Conservation (phyloP, 2,113 vertebrate species). For the Lepisosteus osseus region DNA sequence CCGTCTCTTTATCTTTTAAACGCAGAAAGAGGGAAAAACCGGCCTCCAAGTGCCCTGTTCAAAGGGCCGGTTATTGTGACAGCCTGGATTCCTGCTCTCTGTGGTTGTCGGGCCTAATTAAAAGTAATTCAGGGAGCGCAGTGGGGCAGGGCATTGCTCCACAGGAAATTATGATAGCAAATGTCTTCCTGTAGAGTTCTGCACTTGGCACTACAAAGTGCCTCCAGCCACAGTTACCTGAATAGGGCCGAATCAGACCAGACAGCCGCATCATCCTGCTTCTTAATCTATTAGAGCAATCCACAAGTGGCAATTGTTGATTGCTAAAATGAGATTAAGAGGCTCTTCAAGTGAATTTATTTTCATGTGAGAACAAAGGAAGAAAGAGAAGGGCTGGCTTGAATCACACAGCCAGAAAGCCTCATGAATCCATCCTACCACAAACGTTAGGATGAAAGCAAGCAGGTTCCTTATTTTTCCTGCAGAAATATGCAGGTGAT, state of each 20-base stretch:
- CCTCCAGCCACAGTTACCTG: conserved; percentile 83
- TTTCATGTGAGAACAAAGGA: conserved; percentile 97
- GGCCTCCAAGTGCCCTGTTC: conserved; percentile 82
- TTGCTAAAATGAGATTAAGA: conserved; percentile 98
- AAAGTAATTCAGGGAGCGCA: conserved; percentile 87
- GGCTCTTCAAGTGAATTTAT: conserved; percentile 98
- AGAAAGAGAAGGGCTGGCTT: conserved; percentile 71
- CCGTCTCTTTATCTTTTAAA: conserved; percentile 38
- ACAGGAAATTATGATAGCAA: conserved; percentile 99
- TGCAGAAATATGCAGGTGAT: conserved; percentile 62
- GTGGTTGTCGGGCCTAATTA: conserved; percentile 98
- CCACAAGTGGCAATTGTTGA: conserved; percentile 99
- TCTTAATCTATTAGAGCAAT: conserved; percentile 93
- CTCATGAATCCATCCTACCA: conserved; percentile 86
- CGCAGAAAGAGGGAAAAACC: conserved; percentile 59
- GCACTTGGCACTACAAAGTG: conserved; percentile 97
- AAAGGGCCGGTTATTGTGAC: conserved; percentile 96
- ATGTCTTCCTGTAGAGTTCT: conserved; percentile 94
- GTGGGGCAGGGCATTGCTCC: conserved; percentile 81
- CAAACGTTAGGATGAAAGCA: conserved; percentile 90
- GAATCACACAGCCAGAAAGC: conserved; percentile 92
- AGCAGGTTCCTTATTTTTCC: conserved; percentile 77
- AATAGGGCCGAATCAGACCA: conserved; percentile 97
- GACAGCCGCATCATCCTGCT: conserved; percentile 97
- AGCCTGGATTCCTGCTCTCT: conserved; percentile 91